These are phyloP conservation scores for Amazona guildingii DNA, from an alignment of 2,113 vertebrate species.

Conservation along the genomic window DNA sequence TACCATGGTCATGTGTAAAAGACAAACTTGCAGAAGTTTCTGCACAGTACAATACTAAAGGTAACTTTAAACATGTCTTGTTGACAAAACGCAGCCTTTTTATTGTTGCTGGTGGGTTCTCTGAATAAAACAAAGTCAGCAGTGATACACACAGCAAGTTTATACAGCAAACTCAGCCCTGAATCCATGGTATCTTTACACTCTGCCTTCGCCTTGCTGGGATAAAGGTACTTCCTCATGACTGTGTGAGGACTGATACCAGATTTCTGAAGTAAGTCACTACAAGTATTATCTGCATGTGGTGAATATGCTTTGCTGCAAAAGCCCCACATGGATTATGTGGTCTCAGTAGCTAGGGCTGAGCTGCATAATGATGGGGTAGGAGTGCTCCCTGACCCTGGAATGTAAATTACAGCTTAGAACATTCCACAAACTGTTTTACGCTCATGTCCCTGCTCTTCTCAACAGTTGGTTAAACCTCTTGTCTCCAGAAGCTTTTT, in stretches of 20 bases:
- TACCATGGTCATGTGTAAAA: background rate
- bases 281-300: background rate
- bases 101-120: fast-evolving
- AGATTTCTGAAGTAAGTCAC: background rate
- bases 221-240: background rate
- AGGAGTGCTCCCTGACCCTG: background rate
- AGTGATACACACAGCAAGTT: background rate
- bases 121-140: background rate
- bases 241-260: background rate
- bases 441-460: background rate
- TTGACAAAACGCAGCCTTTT: background rate
- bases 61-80: background rate
- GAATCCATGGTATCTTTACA: background rate
- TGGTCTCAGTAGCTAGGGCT: background rate
- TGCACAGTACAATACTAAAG: background rate
- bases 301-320: background rate
- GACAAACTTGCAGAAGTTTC: background rate
- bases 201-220: background rate
- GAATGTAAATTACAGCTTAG: constrained; percentile 52
- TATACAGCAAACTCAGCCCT: background rate
- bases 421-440: constrained; percentile 15
- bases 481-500: background rate
- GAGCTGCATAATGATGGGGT: background rate
- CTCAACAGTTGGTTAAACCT: background rate
- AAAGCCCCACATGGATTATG: background rate